Percentiles rank a stretch among this genome's conserved stretches.
Conservation (phyloP, 2,888 invertebrate species). For the Pseudanteris insignis region DNA sequence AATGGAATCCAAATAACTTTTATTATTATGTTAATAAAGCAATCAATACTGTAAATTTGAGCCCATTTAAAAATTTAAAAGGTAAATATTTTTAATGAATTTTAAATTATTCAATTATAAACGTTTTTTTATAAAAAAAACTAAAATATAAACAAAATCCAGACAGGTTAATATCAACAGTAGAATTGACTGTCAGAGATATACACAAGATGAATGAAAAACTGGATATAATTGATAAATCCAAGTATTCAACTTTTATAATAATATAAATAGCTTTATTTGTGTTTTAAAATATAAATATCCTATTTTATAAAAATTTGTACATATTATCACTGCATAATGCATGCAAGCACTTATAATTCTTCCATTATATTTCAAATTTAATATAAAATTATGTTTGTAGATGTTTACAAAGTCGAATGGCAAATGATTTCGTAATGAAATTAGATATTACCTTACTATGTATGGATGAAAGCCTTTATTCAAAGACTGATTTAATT, state of each 20-base stretch:
- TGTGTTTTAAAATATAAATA: no score
- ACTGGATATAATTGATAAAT: conserved; percentile 31
- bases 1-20: conserved; percentile 59
- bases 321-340: no score
- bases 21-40: conserved; percentile 49
- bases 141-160: no score
- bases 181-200: conserved; percentile 36
- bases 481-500: conserved; percentile 54
- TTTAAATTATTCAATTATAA: no score
- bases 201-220: conserved; percentile 39
- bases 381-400: no score
- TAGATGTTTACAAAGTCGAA: conserved; percentile 55
- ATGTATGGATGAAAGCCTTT: conserved; percentile 51
- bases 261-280: no score
- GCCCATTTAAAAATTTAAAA: conserved; percentile 40
- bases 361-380: no score
- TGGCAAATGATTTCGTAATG: conserved; percentile 57
- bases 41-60: conserved; percentile 48
- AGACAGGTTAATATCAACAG: conserved; percentile 50
- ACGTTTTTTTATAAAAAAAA: no score
- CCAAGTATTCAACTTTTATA: conserved; percentile 34
- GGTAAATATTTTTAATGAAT: conserved; percentile 41
- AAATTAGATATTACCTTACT: conserved; percentile 56
- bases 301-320: no score
- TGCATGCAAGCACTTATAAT: no score